Conservation (phyloP, 2,797 vertebrate species). For the Coilia nasus region DNA sequence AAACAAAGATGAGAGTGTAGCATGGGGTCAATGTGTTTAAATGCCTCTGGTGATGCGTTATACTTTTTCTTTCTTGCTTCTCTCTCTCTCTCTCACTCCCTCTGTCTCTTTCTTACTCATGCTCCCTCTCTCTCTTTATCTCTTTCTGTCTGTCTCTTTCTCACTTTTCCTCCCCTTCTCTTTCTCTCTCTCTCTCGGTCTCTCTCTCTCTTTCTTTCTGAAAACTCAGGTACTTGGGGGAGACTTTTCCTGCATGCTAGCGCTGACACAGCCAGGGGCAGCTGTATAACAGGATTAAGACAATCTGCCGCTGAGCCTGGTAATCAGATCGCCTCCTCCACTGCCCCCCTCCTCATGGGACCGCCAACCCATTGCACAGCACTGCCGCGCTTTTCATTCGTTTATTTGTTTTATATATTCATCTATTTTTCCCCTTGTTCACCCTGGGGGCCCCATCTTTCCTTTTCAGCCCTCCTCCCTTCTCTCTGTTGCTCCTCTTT, state of each 20-base stretch:
- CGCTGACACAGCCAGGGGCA: slow-evolving; percentile 44
- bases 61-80: not conserved
- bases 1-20: not conserved
- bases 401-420: slow-evolving; percentile 56
- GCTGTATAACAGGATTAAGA: slow-evolving; percentile 67
- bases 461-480: not conserved
- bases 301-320: slow-evolving; percentile 57
- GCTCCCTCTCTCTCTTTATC: no score
- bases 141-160: not conserved
- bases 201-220: slow-evolving; percentile 18
- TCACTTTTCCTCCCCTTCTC: not conserved
- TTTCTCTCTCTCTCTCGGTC: not conserved
- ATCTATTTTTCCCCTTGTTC: slow-evolving; percentile 48
- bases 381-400: slow-evolving; percentile 45
- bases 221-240: slow-evolving; percentile 46
- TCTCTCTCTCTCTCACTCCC: not conserved
- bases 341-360: slow-evolving; percentile 47
- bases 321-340: slow-evolving; percentile 60
- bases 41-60: slow-evolving; percentile 35
- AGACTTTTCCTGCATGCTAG: slow-evolving; percentile 37
- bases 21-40: slow-evolving; percentile 29
- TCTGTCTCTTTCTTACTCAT: not conserved
- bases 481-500: not conserved
- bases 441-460: slow-evolving; percentile 19
- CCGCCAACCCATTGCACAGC: slow-evolving; percentile 44